phyloP scores from a whole-genome alignment of 2,113 vertebrate genomes.

The Tympanuchus pallidicinctus region DNA sequence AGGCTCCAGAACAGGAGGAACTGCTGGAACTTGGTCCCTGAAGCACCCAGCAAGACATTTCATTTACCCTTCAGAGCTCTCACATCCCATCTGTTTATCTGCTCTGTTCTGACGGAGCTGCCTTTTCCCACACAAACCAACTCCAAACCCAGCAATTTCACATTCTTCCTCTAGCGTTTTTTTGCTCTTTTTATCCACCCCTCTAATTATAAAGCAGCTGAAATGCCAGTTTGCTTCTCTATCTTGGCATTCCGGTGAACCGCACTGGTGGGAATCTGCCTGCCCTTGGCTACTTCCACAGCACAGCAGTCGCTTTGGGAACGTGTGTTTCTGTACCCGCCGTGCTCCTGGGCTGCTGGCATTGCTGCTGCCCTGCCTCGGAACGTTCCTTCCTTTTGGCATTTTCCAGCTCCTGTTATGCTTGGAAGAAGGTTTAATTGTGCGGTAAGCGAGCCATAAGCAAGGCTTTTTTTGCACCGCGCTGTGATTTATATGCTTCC shows the following conservation, averaged over 20 bases:
- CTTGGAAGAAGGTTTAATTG: not conserved
- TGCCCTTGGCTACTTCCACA: not conserved
- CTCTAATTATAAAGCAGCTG: not conserved
- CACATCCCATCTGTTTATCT: not conserved
- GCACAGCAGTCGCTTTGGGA: not conserved
- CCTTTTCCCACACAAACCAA: slow-evolving; percentile 6
- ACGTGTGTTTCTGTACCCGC: accelerated
- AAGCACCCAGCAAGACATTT: not conserved
- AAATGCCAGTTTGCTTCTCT: not conserved
- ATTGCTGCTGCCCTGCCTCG: not conserved
- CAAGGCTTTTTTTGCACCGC: not conserved
- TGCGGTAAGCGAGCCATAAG: not conserved
- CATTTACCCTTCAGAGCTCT: not conserved
- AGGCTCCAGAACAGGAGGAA: not conserved
- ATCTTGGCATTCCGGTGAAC: not conserved
- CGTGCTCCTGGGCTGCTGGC: not conserved
- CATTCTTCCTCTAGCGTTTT: not conserved
- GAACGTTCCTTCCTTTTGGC: not conserved
- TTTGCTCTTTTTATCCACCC: not conserved
- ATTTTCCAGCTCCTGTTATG: not conserved
- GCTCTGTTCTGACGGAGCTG: not conserved
- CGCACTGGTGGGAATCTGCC: not conserved
- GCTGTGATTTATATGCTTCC: not conserved
- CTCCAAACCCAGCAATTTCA: not conserved
- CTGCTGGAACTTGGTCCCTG: not conserved